Base-by-base conservation (phyloP, 2,113 vertebrate species). In the Aegithalos caudatus region DNA sequence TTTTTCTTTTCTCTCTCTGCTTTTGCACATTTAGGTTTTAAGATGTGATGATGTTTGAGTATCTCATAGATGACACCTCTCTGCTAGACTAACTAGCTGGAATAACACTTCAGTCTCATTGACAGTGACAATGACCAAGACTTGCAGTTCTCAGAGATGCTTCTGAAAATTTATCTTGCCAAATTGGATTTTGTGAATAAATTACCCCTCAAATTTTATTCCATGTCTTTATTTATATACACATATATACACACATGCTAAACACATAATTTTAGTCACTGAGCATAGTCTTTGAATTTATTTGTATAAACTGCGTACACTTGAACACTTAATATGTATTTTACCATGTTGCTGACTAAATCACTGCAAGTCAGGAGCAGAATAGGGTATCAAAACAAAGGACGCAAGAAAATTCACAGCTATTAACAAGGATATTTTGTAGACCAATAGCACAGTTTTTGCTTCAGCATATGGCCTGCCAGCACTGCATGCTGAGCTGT, bases 341-440 rank as follows among this genome's bases (percentile, higher is more conserved):
- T 51, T 54, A 47, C 11, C 12, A 3, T 19, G 2, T 53, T 88
- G 35, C 44, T 84, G 31, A 67, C 45, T 79, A 40, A 89, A 79
- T 22, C 0, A 0, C 19, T 72, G 20, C n/a, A 70, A 84, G 19
- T 7, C 19, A 27, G 28, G 22, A 58, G 29, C 24, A 70, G 29
- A 91, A 56, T 3, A 51, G 10, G 3, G 1, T 74, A 56, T 47
- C 28, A 45, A 56, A 42, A 90, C 37, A 83, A 47, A 38, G 54
- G 6, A 1, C 5, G 64, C 11, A 74, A 14, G 20, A 86, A 92
- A 84, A 89, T 20, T 15, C 42, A 17, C 28, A 12, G 14, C 29
- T 62, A 23, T 21, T 70, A 66, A 35, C 14, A 89, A 78, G 16
- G 29, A 20, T 21, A 11, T 3, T 78, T 54, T 86, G 35, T 22